Percentiles rank a stretch among this genome's conserved stretches.
Evolutionary conservation across 2,113 vertebrate species (phyloP).

Genomic region (Albula goreensis): DNA sequence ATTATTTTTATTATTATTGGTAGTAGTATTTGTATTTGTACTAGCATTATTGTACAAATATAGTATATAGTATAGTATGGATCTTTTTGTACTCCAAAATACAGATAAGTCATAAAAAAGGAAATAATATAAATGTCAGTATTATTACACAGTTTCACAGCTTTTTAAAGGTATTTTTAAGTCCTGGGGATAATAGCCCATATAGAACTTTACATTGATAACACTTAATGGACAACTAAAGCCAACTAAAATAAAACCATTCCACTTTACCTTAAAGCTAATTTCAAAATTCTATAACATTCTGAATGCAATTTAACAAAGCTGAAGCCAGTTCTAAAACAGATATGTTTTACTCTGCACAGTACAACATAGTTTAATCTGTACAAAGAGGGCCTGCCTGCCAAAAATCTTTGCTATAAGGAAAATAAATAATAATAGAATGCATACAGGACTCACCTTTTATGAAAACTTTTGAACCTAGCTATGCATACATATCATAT

Average conservation of each 20-base stretch:
- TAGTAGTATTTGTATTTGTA: too few relatives aligned
- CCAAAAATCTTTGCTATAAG: neutral
- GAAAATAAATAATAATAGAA: neutral
- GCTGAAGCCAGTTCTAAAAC: constrained; percentile 17
- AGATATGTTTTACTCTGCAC: neutral
- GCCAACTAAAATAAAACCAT: neutral
- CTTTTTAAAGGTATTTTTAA: too few relatives aligned
- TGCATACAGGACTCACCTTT: neutral
- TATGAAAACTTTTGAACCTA: neutral
- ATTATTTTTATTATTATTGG: neutral
- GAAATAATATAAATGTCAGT: too few relatives aligned
- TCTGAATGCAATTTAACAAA: constrained; percentile 12
- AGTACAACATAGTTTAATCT: neutral
- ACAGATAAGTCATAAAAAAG: too few relatives aligned
- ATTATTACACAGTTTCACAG: too few relatives aligned
- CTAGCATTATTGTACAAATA: too few relatives aligned
- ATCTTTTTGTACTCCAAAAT: too few relatives aligned
- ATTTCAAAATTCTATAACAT: neutral
- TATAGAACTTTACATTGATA: neutral
- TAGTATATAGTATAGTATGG: too few relatives aligned
- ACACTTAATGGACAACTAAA: neutral
- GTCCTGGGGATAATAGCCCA: neutral
- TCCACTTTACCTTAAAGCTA: neutral
- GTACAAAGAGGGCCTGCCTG: neutral
- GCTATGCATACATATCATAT: neutral